Evolutionary conservation across 2,888 invertebrate genomes (phyloP).

Genomic region (Hesperia comma): DNA sequence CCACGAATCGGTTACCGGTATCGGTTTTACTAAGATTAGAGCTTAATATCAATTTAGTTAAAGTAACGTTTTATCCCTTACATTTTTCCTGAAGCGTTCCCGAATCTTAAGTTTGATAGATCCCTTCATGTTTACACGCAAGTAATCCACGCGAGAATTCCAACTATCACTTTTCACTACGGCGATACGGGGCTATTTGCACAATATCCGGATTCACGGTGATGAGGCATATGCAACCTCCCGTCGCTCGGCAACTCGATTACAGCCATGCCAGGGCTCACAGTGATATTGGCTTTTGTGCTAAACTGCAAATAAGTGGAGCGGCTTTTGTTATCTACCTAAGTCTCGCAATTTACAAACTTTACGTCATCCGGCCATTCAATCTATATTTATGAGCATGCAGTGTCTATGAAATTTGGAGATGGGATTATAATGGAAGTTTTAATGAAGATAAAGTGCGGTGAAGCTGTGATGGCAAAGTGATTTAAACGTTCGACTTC

Average conservation of each 20-base stretch:
- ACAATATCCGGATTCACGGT: neutral
- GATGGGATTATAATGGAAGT: neutral
- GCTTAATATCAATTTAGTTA: too few species aligned
- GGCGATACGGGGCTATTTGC: neutral
- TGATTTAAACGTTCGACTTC: too few species aligned
- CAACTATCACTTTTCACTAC: neutral
- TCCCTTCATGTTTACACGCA: neutral
- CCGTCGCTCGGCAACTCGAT: neutral
- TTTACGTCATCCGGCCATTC: neutral
- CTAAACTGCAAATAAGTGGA: slow-evolving; percentile 7
- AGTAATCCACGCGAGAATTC: neutral
- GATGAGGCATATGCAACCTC: neutral
- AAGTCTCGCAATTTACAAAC: neutral
- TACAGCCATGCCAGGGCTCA: neutral
- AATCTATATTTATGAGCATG: neutral
- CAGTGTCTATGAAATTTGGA: neutral
- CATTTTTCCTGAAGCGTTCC: too few species aligned
- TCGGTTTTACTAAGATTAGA: too few species aligned
- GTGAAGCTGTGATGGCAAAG: too few species aligned
- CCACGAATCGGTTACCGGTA: too few species aligned
- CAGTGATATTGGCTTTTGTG: slow-evolving; percentile 7
- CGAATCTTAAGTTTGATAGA: neutral
- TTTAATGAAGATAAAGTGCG: too few species aligned
- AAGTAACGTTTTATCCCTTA: too few species aligned
- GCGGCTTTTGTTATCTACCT: neutral